Evolutionary conservation across 2,797 vertebrate genomes (phyloP).

Genomic region (Paedocypris micromegethes): DNA sequence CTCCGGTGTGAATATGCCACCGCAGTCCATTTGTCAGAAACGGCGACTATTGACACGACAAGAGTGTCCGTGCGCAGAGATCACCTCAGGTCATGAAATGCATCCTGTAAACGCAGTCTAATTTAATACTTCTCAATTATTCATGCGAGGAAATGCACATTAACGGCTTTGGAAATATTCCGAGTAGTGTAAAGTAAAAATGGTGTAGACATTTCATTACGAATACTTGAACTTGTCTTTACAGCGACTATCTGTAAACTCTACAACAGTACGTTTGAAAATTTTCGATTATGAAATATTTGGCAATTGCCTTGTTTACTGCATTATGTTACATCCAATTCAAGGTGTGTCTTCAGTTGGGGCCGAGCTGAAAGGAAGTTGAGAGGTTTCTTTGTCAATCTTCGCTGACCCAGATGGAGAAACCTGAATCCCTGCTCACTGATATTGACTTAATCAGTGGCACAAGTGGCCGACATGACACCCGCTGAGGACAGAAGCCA

Average conservation of each 20-base stretch:
- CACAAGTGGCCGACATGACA: background rate
- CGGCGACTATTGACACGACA: background rate
- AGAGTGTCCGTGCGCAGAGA: background rate
- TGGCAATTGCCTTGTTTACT: conserved; percentile 10
- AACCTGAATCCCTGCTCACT: conserved; percentile 9
- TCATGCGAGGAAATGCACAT: too few relatives aligned
- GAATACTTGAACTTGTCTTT: too few relatives aligned
- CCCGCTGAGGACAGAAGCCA: background rate
- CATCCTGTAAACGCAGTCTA: too few relatives aligned
- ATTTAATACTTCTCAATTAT: too few relatives aligned
- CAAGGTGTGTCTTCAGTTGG: conserved; percentile 3
- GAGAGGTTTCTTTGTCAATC: conserved; percentile 10
- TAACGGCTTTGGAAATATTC: background rate
- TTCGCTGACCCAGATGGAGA: conserved; percentile 22
- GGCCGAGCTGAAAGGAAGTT: background rate
- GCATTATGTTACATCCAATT: conserved; percentile 20
- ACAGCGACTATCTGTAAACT: too few relatives aligned
- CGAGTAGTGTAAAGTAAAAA: background rate
- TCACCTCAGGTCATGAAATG: background rate
- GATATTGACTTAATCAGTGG: conserved; percentile 6
- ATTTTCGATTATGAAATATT: background rate
- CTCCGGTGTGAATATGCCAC: background rate
- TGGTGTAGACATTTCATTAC: too few relatives aligned
- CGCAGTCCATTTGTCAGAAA: background rate
- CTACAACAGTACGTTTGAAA: conserved; percentile 10